These are phyloP conservation scores for Eilema sororculum DNA, from an alignment of 2,888 invertebrate species.

Conservation along the genomic window DNA sequence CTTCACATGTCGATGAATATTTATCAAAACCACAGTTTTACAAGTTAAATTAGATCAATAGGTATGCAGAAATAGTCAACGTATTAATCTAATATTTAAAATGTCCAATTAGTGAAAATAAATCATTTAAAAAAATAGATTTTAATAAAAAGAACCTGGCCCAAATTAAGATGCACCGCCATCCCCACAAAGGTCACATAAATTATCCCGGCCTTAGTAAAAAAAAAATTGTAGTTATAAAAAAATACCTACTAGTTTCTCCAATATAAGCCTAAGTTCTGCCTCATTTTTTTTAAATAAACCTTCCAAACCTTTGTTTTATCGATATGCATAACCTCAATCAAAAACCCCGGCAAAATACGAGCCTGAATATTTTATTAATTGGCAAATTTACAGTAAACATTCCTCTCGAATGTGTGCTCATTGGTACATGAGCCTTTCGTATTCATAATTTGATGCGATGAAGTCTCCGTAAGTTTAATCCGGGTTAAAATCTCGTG, in stretches of 20 bases:
- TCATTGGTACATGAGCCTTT: constrained; percentile 16
- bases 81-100: too few species aligned
- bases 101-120: too few species aligned
- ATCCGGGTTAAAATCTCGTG: constrained; percentile 38
- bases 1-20: too few species aligned
- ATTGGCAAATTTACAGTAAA: constrained; percentile 19
- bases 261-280: too few species aligned
- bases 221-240: too few species aligned
- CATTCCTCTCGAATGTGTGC: constrained; percentile 22
- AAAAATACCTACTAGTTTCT: too few species aligned
- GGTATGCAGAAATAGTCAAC: too few species aligned
- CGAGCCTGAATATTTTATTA: constrained; percentile 26
- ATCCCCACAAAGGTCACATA: too few species aligned
- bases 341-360: background rate
- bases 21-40: too few species aligned
- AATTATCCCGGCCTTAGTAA: too few species aligned
- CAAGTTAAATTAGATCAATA: too few species aligned
- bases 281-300: too few species aligned
- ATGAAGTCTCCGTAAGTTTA: constrained; percentile 32
- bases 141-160: background rate
- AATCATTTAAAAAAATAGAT: background rate
- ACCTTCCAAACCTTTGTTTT: background rate
- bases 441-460: constrained; percentile 18
- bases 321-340: background rate
- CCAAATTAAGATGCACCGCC: background rate